Base-by-base conservation (phyloP, 2,888 invertebrate genomes). In the Amblyteles armatorius region DNA sequence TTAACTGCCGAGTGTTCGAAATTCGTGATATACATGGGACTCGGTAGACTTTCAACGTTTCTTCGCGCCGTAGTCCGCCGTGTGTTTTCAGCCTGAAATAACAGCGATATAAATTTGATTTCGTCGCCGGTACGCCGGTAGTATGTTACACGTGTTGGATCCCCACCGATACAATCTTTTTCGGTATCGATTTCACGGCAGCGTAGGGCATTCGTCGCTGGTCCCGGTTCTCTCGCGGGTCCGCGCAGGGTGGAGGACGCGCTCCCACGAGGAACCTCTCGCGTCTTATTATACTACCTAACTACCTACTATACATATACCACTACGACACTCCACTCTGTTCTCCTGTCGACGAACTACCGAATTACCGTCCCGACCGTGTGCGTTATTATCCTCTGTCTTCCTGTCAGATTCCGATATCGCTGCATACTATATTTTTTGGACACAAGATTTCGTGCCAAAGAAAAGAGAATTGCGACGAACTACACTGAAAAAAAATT, bases 101-200 rank as follows among this genome's bases (percentile, higher is more conserved):
- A 90, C 90, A 91, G 87, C 87, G 88, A 90, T 91, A 92, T 92
- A 92, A 92, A 93, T 93, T 92, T 89, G 89, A 92, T 90, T 91
- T 90, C 88, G 90, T 90, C 89, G 90, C 63, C 63, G 57, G 84
- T 69, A 82, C 85, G 86, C 92, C 85, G 90, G 93, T 93, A 93
- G 93, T 93, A 93, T 91, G 92, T 93, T 93, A 93, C 93, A 93
- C 93, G 92, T 93, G 93, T 93, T 93, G 92, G 90, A 92, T 91
- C 90, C 90, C 88, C 86, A 84, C 87, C 90, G 93, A 93, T 93
- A 93, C 88, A 89, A 93, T 93, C 93, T 84, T 81, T 84, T 86
- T 87, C 89, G 90, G 92, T 93, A 93, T 93, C 93, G 93, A 93
- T 93, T 93, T 93, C 93, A 93, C 93, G 89, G 91, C 91, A 93